Conservation (phyloP, 1,140 invertebrate species). For the Pachyrhynchus sulphureomaculatus region DNA sequence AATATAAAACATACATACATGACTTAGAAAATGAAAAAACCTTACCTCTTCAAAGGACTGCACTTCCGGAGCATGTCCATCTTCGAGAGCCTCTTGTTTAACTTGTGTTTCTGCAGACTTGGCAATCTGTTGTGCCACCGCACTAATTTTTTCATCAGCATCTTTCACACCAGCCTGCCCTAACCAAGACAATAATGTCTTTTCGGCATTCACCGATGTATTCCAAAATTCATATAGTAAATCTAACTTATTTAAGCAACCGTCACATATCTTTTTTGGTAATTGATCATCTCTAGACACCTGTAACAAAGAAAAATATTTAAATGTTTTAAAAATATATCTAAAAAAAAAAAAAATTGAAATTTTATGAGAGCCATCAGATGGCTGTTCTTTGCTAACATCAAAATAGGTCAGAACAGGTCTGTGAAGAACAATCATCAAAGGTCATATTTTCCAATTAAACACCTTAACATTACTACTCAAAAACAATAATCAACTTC, state of each 20-base stretch:
- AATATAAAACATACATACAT: background rate
- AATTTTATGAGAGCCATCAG: constrained; percentile 9
- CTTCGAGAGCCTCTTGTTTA: constrained; percentile 39
- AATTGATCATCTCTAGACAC: constrained; percentile 59
- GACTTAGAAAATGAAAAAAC: constrained; percentile 9
- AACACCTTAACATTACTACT: no score
- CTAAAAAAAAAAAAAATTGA: no score
- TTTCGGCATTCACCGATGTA: constrained; percentile 58
- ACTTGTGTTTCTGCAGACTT: constrained; percentile 34
- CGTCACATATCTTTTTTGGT: constrained; percentile 63
- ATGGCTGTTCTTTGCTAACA: constrained; percentile 23
- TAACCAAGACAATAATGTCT: constrained; percentile 59
- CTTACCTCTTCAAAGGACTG: constrained; percentile 21
- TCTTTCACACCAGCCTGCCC: constrained; percentile 50
- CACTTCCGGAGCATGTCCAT: background rate
- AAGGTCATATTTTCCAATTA: no score
- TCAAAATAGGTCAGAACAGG: constrained; percentile 22
- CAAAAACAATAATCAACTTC: no score
- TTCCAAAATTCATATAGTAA: constrained; percentile 62
- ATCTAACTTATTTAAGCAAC: constrained; percentile 62
- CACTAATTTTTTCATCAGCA: constrained; percentile 39
- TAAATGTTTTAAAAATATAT: constrained; percentile 1
- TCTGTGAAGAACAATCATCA: constrained; percentile 30
- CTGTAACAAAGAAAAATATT: constrained; percentile 49
- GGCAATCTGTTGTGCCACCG: constrained; percentile 32